Base-by-base conservation (phyloP, 2,888 invertebrate species). In the Clivina fossor region DNA sequence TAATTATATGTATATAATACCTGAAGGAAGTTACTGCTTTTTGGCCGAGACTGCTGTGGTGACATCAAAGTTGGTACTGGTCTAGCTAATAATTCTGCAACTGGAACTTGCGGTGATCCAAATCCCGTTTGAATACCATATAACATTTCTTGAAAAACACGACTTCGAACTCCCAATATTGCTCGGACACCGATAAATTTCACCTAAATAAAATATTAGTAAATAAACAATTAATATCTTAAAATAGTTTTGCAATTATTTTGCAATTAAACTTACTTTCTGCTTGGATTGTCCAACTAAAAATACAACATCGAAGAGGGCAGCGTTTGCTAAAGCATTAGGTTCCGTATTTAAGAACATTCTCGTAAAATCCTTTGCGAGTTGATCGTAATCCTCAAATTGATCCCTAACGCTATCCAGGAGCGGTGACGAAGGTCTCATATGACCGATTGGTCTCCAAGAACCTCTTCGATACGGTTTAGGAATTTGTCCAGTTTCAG, bases 61-160 rank as follows among this genome's bases (percentile, higher is more conserved):
- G 91, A 91, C 28, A 92, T 81, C 28, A 93, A 76, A 7, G 90
- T 89, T 0, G 93, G 93, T 8, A 89, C 92, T 2, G 93, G 92
- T 54, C 93, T 80, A 0, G 93, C 84, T 53, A 93, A 76, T 41
- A 93, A 76, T 72, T 93, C 93, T 0, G 92, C 93, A 2, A 93
- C 93, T 0, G 93, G 93, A 60, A 93, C 92, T 76, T 93, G 93
- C 1, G 93, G 93, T 40, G 92, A 93, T 2, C 93, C 93, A 69
- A 93, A 93, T 47, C 93, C 93, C 0, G 92, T 90, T 71, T 93
- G 92, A 66, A 94, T 93, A 55, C 94, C 94, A 71, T 94, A 94
- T 44, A 94, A 76, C 93, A 94, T 93, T 76, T 94, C 93, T 79
- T 94, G 89, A 71, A 86, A 90, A n/a, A 90, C 89, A 64, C 90